Evolutionary conservation across 2,888 invertebrate genomes (phyloP).

Genomic region (Philereme transversata): DNA sequence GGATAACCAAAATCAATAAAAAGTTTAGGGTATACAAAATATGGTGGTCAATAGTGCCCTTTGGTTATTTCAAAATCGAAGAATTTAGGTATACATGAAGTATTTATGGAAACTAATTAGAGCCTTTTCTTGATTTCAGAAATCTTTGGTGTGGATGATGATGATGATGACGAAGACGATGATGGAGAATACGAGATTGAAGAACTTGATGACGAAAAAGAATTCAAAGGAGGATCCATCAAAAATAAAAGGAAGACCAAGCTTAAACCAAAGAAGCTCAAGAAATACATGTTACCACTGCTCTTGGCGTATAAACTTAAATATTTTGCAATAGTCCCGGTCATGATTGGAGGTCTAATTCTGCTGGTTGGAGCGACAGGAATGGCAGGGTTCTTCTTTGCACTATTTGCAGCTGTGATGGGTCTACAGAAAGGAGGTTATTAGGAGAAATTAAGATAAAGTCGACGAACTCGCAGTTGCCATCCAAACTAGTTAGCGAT

Average conservation of each 20-base stretch:
- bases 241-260: slow-evolving; percentile 49
- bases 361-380: slow-evolving; percentile 91
- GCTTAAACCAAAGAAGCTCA: slow-evolving; percentile 84
- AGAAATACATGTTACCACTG: slow-evolving; percentile 89
- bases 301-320: slow-evolving; percentile 93
- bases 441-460: slow-evolving; percentile 52
- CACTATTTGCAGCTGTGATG: slow-evolving; percentile 92
- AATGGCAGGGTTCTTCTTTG: slow-evolving; percentile 94
- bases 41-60: no score
- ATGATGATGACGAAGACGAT: slow-evolving; percentile 61
- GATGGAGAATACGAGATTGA: slow-evolving; percentile 42
- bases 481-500: slow-evolving; percentile 61
- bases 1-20: no score
- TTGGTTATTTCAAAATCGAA: no score
- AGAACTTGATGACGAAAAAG: slow-evolving; percentile 26
- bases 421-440: slow-evolving; percentile 85
- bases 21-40: no score
- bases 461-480: slow-evolving; percentile 70
- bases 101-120: not conserved
- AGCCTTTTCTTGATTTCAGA: slow-evolving; percentile 53
- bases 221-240: slow-evolving; percentile 15
- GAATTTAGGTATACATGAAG: not conserved
- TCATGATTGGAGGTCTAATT: slow-evolving; percentile 88
- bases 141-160: slow-evolving; percentile 66
- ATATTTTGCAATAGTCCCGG: slow-evolving; percentile 90